A percentile compares a stretch with the other conserved stretches of the same genome.
Evolutionary conservation across 2,113 vertebrate species (phyloP).

Genomic region (Cromileptes altivelis): DNA sequence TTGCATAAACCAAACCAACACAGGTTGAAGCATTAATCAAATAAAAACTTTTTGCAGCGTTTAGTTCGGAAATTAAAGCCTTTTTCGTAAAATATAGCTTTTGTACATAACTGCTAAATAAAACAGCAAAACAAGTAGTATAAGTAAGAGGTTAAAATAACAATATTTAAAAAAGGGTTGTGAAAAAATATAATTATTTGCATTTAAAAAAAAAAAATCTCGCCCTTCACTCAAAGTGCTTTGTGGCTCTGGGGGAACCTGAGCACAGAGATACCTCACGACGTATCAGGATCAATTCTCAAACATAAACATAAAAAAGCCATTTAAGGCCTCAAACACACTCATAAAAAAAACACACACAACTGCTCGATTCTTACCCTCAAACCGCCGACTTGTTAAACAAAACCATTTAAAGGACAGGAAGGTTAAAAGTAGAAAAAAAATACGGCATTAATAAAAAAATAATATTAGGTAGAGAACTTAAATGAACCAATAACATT

Average conservation of each 20-base stretch:
- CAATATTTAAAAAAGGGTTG: constrained; percentile 25
- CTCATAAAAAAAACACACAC: neutral
- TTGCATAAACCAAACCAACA: constrained; percentile 39
- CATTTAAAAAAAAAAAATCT: constrained; percentile 36
- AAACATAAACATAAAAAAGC: constrained; percentile 26
- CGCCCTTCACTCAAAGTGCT: constrained; percentile 76
- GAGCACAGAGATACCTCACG: constrained; percentile 48
- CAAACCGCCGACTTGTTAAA: neutral
- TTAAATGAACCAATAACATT: constrained; percentile 46
- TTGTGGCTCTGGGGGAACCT: constrained; percentile 50
- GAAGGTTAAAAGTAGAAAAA: constrained; percentile 16
- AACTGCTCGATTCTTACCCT: neutral
- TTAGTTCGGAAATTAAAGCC: constrained; percentile 70
- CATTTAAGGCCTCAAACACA: constrained; percentile 17
- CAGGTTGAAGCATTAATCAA: constrained; percentile 3
- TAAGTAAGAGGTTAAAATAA: constrained; percentile 55
- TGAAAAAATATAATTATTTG: constrained; percentile 57
- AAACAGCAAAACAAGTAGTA: constrained; percentile 50
- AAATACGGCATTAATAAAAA: neutral
- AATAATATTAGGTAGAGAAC: constrained; percentile 4
- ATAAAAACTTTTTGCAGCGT: constrained; percentile 52
- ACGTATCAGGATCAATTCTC: constrained; percentile 21
- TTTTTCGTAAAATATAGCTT: constrained; percentile 39
- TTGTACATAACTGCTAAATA: constrained; percentile 46
- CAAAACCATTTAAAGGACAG: constrained; percentile 1